Base-by-base conservation (phyloP, 2,888 invertebrate genomes). In the Chrysomela aeneicollis region DNA sequence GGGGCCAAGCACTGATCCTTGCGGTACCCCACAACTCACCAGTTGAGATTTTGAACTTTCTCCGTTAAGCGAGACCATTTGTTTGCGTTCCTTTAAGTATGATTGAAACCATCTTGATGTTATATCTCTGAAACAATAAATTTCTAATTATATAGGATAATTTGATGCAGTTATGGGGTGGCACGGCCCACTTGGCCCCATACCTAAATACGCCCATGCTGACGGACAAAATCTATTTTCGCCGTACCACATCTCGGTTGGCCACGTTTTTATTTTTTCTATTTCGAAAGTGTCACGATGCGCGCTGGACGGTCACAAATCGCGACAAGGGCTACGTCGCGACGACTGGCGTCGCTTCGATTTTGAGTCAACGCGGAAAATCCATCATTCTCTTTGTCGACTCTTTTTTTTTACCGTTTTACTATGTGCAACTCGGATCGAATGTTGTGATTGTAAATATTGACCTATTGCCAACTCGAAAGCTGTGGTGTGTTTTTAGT, bases 221-320 rank as follows among this genome's bases (percentile, higher is more conserved):
- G 47, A 19, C 35, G 26, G 26, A 26, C 22, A 15, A 35, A 30
- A 17, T 55, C 68, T 73, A 73, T 74, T 77, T 75, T 73, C 70
- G 75, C 74, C 72, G 74, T 74, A 69, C 63, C 66, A 64, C 57
- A 59, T 67, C 59, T 64, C 3, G 42, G 26, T 3, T 42, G 70
- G 72, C 72, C 76, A 75, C 75, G 66, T 74, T 76, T 71, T 42
- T 26, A 26, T 26, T 12, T 76, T 77, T 77, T 77, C 77, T 77
- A 78, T 78, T 78, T 78, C 65, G 63, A 66, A 63, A 46, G 71
- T 70, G 72, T 73, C 69, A 70, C 68, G 68, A 26, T 71, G 54
- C 66, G 50, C 61, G 64, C 46, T 54, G 59, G 61, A 47, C 61
- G 52, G 66, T 49, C 37, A 57, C 42, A 58, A 54, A 49, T 54